phyloP scores from a whole-genome alignment of 2,113 vertebrate species.

The Nyctereutes procyonoides region DNA sequence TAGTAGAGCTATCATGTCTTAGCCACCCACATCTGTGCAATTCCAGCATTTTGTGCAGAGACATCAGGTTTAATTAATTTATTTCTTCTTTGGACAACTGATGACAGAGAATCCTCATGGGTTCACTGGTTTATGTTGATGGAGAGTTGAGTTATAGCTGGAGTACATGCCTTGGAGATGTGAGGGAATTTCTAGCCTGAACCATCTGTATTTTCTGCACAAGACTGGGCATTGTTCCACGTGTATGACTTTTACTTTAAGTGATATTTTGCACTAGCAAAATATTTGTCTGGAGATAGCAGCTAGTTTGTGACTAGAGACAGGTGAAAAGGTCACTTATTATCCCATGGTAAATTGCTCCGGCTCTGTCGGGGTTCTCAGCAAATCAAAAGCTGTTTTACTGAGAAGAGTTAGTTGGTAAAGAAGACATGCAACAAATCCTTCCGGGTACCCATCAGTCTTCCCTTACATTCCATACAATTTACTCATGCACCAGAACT shows the following conservation, averaged over 20 bases:
- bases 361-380: background rate
- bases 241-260: background rate
- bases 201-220: background rate
- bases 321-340: background rate
- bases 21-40: background rate
- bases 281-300: background rate
- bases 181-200: background rate
- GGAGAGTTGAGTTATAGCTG: background rate
- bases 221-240: background rate
- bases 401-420: background rate
- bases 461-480: background rate
- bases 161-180: background rate
- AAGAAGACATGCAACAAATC: background rate
- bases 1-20: background rate
- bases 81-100: background rate
- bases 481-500: background rate
- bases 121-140: background rate
- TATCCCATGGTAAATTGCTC: background rate
- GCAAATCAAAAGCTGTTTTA: background rate
- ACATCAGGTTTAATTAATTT: background rate
- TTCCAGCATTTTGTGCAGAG: background rate
- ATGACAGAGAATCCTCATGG: background rate
- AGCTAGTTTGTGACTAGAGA: background rate
- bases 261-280: background rate
- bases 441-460: background rate